Conservation (phyloP, 2,888 invertebrate genomes). For the Campoletis raptor region DNA sequence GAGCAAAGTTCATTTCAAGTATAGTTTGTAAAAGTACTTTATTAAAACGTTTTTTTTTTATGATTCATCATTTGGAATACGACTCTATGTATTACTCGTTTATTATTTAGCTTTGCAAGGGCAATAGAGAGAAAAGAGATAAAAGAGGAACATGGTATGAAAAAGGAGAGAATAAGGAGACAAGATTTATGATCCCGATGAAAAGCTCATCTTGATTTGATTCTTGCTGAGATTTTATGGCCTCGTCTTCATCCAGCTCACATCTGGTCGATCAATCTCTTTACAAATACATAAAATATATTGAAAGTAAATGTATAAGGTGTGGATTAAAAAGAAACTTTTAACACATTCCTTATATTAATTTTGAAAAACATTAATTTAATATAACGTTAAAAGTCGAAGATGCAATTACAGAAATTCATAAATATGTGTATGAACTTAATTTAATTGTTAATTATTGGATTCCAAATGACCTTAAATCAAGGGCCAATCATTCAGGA, state of each 20-base stretch:
- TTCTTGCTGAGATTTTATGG: slow-evolving; percentile 60
- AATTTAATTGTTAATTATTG: neutral
- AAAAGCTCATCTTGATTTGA: slow-evolving; percentile 31
- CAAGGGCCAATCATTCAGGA: neutral
- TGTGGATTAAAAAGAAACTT: neutral
- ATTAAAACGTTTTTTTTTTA: neutral
- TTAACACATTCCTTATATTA: neutral
- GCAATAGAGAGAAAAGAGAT: slow-evolving; percentile 11
- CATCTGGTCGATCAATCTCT: slow-evolving; percentile 12
- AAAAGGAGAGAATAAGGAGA: slow-evolving; percentile 23
- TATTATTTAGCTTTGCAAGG: slow-evolving; percentile 39
- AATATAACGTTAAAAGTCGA: neutral
- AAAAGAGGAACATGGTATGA: slow-evolving; percentile 12
- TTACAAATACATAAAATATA: slow-evolving; percentile 12
- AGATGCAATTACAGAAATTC: neutral
- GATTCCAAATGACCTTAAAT: neutral
- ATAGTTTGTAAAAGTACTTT: neutral
- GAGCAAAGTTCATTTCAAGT: neutral
- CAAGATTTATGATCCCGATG: slow-evolving; percentile 68
- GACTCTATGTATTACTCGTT: slow-evolving; percentile 43
- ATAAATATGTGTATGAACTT: neutral
- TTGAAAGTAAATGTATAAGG: neutral
- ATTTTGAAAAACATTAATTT: neutral
- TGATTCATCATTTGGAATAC: neutral
- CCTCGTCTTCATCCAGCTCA: slow-evolving; percentile 44